These are phyloP conservation scores for Leptinotarsa defecta DNA, from an alignment of 1,140 invertebrate species.

Conservation along the genomic window DNA sequence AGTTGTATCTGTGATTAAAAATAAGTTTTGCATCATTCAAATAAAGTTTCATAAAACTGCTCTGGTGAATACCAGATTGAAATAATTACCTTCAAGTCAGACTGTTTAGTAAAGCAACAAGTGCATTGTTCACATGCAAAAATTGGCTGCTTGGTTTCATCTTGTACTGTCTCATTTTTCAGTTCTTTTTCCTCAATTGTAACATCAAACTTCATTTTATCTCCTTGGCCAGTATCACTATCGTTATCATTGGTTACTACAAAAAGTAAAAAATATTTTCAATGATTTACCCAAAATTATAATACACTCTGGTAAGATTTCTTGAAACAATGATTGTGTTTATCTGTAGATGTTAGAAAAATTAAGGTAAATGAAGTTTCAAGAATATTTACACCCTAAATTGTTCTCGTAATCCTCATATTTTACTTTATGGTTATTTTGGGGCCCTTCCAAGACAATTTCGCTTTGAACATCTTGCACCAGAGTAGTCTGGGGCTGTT, in stretches of 20 bases:
- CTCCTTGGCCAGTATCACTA: neutral
- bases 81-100: slow-evolving; percentile 39
- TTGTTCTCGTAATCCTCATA: slow-evolving; percentile 9
- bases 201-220: neutral
- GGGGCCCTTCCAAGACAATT: neutral
- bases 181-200: slow-evolving; percentile 40
- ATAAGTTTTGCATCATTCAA: no score
- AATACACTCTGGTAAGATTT: no score
- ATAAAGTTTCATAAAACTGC: neutral
- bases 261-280: neutral
- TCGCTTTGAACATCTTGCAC: neutral
- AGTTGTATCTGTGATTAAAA: no score
- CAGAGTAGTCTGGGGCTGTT: neutral
- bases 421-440: slow-evolving; percentile 3
- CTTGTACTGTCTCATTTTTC: slow-evolving; percentile 39
- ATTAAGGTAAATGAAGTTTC: neutral
- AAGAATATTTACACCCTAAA: slow-evolving; percentile 3
- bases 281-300: no score
- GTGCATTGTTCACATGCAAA: slow-evolving; percentile 44
- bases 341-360: no score
- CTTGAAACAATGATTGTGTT: no score
- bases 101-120: slow-evolving; percentile 36
- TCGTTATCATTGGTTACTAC: slow-evolving; percentile 7
- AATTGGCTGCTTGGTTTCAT: slow-evolving; percentile 43
- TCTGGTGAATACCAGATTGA: no score